These are phyloP conservation scores for Petrophora chlorosata DNA, from an alignment of 2,888 invertebrate species.

Conservation along the genomic window DNA sequence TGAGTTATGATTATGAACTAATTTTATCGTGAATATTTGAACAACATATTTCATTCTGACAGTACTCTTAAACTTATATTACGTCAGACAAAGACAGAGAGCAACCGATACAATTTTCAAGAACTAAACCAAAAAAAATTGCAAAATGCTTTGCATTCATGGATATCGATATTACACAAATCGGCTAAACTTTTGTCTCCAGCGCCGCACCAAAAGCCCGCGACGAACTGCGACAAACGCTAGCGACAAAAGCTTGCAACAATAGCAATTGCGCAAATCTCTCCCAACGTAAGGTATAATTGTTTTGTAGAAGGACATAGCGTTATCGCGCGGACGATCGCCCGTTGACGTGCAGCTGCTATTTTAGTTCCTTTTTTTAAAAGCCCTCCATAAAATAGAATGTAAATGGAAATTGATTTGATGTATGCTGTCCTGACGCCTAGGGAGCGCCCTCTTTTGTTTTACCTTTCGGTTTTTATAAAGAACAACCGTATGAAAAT, in stretches of 20 bases:
- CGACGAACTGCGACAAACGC: conserved; percentile 47
- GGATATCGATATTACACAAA: conserved; percentile 53
- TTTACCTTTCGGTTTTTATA: too few species aligned
- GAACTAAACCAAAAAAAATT: too few species aligned
- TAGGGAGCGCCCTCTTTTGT: conserved; percentile 21
- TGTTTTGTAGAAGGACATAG: conserved; percentile 78
- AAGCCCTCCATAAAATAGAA: conserved; percentile 50
- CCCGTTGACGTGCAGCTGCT: conserved; percentile 69
- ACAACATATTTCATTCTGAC: neutral
- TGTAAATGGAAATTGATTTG: conserved; percentile 45
- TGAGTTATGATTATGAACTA: neutral
- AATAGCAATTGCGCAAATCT: conserved; percentile 69
- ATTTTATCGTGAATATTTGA: neutral
- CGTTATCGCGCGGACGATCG: conserved; percentile 69
- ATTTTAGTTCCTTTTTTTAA: conserved; percentile 63
- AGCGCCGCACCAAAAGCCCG: conserved; percentile 20
- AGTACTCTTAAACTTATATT: too few species aligned
- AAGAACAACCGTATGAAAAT: too few species aligned
- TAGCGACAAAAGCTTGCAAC: conserved; percentile 56
- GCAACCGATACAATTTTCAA: too few species aligned
- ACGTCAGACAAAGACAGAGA: neutral
- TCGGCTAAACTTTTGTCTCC: conserved; percentile 37
- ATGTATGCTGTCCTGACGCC: conserved; percentile 4
- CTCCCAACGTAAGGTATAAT: conserved; percentile 65
- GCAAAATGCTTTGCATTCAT: conserved; percentile 38